A percentile compares a stretch with the other conserved stretches of the same genome.
Evolutionary conservation across 2,797 vertebrate species (phyloP).

Genomic region (Pipistrellus kuhlii): DNA sequence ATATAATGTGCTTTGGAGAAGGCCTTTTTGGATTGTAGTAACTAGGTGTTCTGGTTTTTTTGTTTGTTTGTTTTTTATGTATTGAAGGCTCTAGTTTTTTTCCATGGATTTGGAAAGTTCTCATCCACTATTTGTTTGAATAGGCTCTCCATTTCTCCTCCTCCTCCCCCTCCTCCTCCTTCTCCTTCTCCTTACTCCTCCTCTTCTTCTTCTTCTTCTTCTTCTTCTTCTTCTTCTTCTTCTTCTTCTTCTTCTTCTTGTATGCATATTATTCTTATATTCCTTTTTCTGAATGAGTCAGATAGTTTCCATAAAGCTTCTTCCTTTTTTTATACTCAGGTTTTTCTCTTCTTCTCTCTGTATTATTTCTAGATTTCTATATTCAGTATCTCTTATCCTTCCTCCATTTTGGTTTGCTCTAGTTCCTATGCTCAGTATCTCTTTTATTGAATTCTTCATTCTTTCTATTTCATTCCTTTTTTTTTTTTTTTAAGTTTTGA

Average conservation of each 20-base stretch:
- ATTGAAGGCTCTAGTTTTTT: not conserved
- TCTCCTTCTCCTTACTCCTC: too few species aligned
- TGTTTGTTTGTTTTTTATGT: not conserved
- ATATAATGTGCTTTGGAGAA: not conserved
- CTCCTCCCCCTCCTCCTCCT: not conserved
- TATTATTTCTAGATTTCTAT: not conserved
- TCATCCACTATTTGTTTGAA: not conserved
- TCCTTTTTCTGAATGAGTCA: not conserved
- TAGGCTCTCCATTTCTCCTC: not conserved
- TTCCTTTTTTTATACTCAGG: not conserved
- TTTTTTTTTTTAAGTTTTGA: not conserved
- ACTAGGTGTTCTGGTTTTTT: not conserved
- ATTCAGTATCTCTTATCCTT: not conserved
- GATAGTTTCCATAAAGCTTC: not conserved
- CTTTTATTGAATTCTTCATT: not conserved
- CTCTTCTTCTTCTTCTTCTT: not conserved
- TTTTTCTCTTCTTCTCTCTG: not conserved
- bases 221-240: not conserved
- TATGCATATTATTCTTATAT: not conserved
- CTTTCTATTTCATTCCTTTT: not conserved
- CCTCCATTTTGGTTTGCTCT: not conserved
- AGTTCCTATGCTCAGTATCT: not conserved
- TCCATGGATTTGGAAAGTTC: not conserved
- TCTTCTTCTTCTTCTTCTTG: too few species aligned
- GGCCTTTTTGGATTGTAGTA: not conserved